Evolutionary conservation across 2,113 vertebrate species (phyloP).

Genomic region (Coptodon bakossiorum): DNA sequence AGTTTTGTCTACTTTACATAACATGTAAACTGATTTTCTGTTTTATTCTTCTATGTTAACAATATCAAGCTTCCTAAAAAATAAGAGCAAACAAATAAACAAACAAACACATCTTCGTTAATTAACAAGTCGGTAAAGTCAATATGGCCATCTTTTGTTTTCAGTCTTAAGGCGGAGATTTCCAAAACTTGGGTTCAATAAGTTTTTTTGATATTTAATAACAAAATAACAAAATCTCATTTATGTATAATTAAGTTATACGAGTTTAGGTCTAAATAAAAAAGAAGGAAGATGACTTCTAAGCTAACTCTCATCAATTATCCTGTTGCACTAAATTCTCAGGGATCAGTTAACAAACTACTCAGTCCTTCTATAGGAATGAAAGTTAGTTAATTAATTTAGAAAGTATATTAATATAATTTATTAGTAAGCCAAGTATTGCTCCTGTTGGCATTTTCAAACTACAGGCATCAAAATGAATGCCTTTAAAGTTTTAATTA

Average conservation of each 20-base stretch:
- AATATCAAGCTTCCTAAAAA: background rate
- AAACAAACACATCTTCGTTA: background rate
- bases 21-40: background rate
- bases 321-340: background rate
- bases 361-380: background rate
- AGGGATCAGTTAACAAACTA: background rate
- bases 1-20: background rate
- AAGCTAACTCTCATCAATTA: background rate
- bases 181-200: background rate
- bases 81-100: background rate
- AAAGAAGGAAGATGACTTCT: background rate
- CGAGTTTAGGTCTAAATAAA: background rate
- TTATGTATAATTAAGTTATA: background rate
- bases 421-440: slow-evolving; percentile 1
- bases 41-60: background rate
- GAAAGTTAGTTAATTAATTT: background rate
- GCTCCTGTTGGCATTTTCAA: slow-evolving; percentile 29
- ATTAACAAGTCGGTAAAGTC: background rate
- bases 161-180: background rate
- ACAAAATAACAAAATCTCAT: background rate
- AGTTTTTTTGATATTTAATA: background rate
- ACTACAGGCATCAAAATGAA: slow-evolving; percentile 17
- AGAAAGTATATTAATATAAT: background rate
- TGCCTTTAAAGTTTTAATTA: slow-evolving; percentile 41
- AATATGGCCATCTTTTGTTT: background rate